Evolutionary conservation across 2,113 vertebrate genomes (phyloP).

Genomic region (Epinephelus lanceolatus): DNA sequence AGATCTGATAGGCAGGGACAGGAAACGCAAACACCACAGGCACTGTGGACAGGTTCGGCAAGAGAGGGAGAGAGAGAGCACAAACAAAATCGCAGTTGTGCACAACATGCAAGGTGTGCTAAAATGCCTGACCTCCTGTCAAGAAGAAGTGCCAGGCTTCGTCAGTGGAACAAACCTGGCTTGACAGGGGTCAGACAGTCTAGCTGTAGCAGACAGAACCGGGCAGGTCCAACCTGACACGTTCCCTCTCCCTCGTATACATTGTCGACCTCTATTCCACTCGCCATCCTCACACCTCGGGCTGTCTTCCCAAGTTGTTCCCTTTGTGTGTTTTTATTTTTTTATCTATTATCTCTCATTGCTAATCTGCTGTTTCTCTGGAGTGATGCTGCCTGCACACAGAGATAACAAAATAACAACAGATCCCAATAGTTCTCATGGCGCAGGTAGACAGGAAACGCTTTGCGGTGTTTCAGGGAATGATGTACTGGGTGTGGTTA

Average conservation of each 20-base stretch:
- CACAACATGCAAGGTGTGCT: constrained; percentile 77
- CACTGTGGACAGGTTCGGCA: constrained; percentile 26
- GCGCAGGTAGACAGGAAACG: background rate
- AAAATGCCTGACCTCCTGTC: constrained; percentile 74
- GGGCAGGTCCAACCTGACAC: constrained; percentile 61
- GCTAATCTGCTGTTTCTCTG: constrained; percentile 34
- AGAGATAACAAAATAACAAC: constrained; percentile 37
- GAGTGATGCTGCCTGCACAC: constrained; percentile 18
- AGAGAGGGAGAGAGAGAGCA: constrained; percentile 7
- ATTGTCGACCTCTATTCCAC: constrained; percentile 62
- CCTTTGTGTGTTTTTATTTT: constrained; percentile 21
- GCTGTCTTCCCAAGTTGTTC: constrained; percentile 37
- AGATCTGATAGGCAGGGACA: constrained; percentile 73
- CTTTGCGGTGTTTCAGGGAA: constrained; percentile 7
- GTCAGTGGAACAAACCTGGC: constrained; percentile 61
- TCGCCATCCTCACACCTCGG: constrained; percentile 43
- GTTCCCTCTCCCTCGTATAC: constrained; percentile 5
- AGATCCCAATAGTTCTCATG: background rate
- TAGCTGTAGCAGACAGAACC: constrained; percentile 49
- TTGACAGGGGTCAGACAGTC: constrained; percentile 76
- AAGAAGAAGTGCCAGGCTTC: constrained; percentile 44
- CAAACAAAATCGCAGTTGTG: constrained; percentile 42
- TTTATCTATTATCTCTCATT: constrained; percentile 9
- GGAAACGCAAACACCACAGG: constrained; percentile 60
- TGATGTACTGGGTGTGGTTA: constrained; percentile 12